These are phyloP conservation scores for Polymixis lichenea DNA, from an alignment of 2,888 invertebrate genomes.

Conservation along the genomic window DNA sequence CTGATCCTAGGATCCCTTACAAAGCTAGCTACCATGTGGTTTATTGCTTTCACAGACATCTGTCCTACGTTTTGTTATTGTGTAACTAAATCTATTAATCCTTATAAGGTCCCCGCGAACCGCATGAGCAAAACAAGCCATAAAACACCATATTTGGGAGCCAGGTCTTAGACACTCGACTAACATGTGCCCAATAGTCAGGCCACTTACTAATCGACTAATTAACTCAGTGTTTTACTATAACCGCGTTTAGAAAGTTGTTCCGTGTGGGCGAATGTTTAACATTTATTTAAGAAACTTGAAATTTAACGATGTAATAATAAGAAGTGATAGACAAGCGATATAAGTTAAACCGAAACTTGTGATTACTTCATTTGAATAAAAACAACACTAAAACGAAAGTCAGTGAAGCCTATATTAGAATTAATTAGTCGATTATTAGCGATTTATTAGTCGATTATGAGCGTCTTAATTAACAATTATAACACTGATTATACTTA, in stretches of 20 bases:
- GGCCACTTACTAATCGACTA: slow-evolving; percentile 63
- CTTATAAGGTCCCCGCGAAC: slow-evolving; percentile 47
- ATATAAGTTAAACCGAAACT: slow-evolving; percentile 47
- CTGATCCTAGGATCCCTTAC: slow-evolving; percentile 51
- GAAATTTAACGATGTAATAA: slow-evolving; percentile 66
- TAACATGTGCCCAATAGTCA: slow-evolving; percentile 60
- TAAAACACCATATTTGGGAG: slow-evolving; percentile 63
- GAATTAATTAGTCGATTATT: slow-evolving; percentile 45
- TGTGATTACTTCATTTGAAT: slow-evolving; percentile 64
- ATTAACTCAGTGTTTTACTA: slow-evolving; percentile 65
- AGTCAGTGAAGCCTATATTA: slow-evolving; percentile 29
- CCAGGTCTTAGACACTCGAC: slow-evolving; percentile 38
- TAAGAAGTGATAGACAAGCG: slow-evolving; percentile 58
- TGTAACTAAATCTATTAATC: slow-evolving; percentile 65
- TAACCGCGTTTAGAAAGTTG: slow-evolving; percentile 68
- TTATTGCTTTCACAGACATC: slow-evolving; percentile 63
- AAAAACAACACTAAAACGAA: slow-evolving; percentile 55
- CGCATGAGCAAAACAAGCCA: slow-evolving; percentile 57
- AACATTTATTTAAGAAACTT: slow-evolving; percentile 58
- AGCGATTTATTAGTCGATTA: slow-evolving; percentile 48
- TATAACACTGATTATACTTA: slow-evolving; percentile 16
- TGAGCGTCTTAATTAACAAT: slow-evolving; percentile 28
- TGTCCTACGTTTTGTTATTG: slow-evolving; percentile 64
- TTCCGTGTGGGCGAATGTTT: slow-evolving; percentile 64
- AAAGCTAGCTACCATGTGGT: slow-evolving; percentile 53